Evolutionary conservation across 2,797 vertebrate species (phyloP), one percentile per base, ranked within the genome.

Genomic region (Alexandromys oeconomus): DNA sequence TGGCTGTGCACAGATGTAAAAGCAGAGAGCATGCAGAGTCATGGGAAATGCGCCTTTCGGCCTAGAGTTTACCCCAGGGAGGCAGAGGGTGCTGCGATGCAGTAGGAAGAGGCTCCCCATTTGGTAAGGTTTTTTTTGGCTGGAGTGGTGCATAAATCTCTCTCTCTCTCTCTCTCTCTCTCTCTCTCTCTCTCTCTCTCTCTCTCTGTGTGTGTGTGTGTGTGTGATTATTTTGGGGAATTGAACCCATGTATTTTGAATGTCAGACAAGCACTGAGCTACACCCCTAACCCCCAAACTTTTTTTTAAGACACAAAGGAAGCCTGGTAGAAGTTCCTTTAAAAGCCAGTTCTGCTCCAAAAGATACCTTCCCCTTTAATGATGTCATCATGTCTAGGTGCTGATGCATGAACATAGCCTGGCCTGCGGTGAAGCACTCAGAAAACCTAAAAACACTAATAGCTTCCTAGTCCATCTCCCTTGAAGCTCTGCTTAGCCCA

Each of bases 21-120:
- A 27, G 40, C 57, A 74, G 46, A 86, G 87, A 91, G 78, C 79
- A 80, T 78, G 89, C 84, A 87, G 37, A 84, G 21, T 54, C 54
- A 57, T 78, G 80, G 61, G 31, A 54, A 82, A 77, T 29, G 84
- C 8, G 23, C 76, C 57, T 57, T 87, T 95, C 34, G 27, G 61
- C 61, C 21, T 46, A 85, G 74, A 34, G 25, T 88, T 82, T 74
- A 37, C 71, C 37, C 65, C 23, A 10, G n/a, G 19, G 8, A 11
- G 40, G n/a, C 5, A 13, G 46, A 78, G 23, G 11, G 19, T 69
- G 67, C 27, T n/a, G 34, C 8, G 37, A 37, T 59, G 37, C 15
- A 29, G 31, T 6, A 23, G 81, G 69, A 63, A 37, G 37, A 71
- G 12, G 37, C 46, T 78, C 17, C 3, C 15, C 34, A 14, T 7